Base-by-base conservation (phyloP, 2,113 vertebrate genomes). In the Phalacrocorax brasilianus region DNA sequence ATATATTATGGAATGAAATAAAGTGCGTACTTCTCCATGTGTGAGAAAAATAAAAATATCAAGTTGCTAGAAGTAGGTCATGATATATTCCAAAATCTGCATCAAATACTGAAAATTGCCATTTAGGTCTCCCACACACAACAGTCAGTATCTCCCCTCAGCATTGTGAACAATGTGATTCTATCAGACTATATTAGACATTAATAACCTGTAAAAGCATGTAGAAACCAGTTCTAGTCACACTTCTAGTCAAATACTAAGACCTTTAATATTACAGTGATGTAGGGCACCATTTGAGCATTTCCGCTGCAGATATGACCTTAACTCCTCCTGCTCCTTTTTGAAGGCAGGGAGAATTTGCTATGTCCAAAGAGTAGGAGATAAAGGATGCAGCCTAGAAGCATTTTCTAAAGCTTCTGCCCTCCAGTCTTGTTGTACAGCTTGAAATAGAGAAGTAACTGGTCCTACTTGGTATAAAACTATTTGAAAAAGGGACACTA, bases 31-130 rank as follows among this genome's bases (percentile, higher is more conserved):
- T 86, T 45, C 33, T 91, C 52, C 52, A 63, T 6, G 4, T 65
- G 18, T 61, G 13, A 89, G 56, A 82, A 95, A 91, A 94, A 61
- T 45, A 88, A 95, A 79, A 95, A 84, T 50, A 88, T 13, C 63
- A 88, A 61, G 9, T 14, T 85, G n/a, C 50, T 88, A 63, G 42
- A 67, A 77, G 59, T 47, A 86, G 68, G 75, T 81, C 35, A 38
- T 45, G 23, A 8, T 80, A 67, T 5, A 14, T 55, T 89, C 65
- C 52, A 80, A 93, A 91, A 89, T 74, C 42, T 80, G 16, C 40
- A 75, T 63, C 38, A 75, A 74, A 88, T 81, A 76, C 32, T 9
- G 11, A 80, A 71, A 86, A 67, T 12, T 86, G 83, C 52, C 38
- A 67, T 86, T 84, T 93, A 82, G 71, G 33, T 83, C 59, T 88